Conservation (phyloP, 2,113 vertebrate genomes). For the Neotoma lepida region DNA sequence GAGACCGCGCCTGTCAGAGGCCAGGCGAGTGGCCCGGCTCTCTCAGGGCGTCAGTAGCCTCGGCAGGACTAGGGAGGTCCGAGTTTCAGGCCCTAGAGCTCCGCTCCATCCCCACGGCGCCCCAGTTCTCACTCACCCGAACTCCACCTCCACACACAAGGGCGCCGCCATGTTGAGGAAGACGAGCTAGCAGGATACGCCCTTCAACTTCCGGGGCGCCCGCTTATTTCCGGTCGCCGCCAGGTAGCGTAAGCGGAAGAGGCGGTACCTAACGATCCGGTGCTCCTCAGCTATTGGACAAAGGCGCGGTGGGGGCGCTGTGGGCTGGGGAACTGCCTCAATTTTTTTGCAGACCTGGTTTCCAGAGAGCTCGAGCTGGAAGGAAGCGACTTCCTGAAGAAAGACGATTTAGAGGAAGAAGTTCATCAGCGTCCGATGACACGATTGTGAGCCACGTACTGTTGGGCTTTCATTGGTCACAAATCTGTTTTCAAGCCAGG, state of each 20-base stretch:
- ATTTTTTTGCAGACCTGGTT: neutral
- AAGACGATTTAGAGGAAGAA: neutral
- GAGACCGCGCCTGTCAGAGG: neutral
- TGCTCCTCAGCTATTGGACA: neutral
- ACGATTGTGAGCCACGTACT: neutral
- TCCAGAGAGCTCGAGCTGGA: neutral
- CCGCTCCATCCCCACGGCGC: constrained; percentile 25
- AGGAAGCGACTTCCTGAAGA: neutral
- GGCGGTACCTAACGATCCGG: neutral
- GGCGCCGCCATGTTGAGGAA: constrained; percentile 93
- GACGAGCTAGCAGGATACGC: constrained; percentile 66
- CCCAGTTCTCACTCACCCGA: constrained; percentile 88
- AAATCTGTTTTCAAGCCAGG: neutral
- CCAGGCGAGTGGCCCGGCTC: neutral
- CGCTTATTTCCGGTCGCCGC: constrained; percentile 32
- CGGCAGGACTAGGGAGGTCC: neutral
- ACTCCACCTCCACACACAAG: constrained; percentile 92
- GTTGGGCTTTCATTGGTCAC: constrained; percentile 4
- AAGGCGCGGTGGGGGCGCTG: neutral
- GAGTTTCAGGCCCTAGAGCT: neutral
- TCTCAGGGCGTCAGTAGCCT: neutral
- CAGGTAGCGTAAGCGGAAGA: constrained; percentile 20
- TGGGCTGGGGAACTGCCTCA: neutral
- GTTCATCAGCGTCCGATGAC: too few relatives aligned
- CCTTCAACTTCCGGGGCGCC: constrained; percentile 35